Percentiles rank a stretch among this genome's conserved stretches.
Evolutionary conservation across 2,888 invertebrate species (phyloP).

Genomic region (Andrena minutula): DNA sequence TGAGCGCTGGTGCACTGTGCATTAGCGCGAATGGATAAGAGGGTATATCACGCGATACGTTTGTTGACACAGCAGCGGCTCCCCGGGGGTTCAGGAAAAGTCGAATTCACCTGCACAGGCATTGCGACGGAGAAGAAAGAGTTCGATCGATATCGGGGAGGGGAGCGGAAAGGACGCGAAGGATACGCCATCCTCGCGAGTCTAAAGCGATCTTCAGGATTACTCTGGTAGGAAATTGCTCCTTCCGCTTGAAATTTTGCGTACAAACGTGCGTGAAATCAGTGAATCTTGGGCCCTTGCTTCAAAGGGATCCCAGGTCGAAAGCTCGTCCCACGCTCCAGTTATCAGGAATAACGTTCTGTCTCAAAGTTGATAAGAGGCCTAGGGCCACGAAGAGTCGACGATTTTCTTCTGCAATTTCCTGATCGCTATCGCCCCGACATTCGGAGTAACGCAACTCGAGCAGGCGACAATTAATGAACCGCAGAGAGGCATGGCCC

Average conservation of each 20-base stretch:
- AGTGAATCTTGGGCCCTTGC: background rate
- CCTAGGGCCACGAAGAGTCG: background rate
- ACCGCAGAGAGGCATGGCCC: constrained; percentile 41
- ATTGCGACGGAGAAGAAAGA: background rate
- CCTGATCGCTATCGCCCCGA: background rate
- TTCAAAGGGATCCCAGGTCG: background rate
- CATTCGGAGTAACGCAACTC: constrained; percentile 24
- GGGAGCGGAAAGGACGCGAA: too few relatives aligned
- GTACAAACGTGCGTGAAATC: background rate
- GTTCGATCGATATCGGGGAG: constrained; percentile 12
- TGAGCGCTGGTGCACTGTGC: background rate
- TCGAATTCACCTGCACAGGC: constrained; percentile 15
- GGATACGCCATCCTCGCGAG: too few relatives aligned
- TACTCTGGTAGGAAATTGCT: background rate
- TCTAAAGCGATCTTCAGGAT: background rate
- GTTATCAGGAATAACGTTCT: background rate
- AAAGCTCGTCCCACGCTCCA: constrained; percentile 5
- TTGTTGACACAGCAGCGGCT: constrained; percentile 8
- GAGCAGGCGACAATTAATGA: constrained; percentile 47
- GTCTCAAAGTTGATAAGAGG: background rate
- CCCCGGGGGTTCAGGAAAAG: background rate
- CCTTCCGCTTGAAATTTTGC: background rate
- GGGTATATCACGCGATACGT: constrained; percentile 24
- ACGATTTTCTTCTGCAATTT: constrained; percentile 9
- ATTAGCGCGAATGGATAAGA: constrained; percentile 6